phyloP scores from a whole-genome alignment of 1,140 invertebrate genomes.

The Intoshia linei region DNA sequence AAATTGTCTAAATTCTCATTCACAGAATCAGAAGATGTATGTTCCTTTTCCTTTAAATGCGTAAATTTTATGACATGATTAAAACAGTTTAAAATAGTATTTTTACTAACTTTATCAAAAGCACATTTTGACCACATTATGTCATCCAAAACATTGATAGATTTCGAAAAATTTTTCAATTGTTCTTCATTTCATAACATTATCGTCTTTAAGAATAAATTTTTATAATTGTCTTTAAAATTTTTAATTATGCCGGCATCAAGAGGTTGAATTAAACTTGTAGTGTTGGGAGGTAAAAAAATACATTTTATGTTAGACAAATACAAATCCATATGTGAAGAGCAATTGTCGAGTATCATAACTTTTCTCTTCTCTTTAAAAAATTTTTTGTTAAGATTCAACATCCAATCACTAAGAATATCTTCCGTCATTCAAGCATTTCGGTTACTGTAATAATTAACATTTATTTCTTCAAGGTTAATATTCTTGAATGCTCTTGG shows the following conservation, averaged over 20 bases:
- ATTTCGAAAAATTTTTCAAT: neutral
- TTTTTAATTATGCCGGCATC: constrained; percentile 19
- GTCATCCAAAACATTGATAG: constrained; percentile 3
- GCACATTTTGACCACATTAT: constrained; percentile 1
- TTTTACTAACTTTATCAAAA: neutral
- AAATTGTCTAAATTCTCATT: too few relatives aligned
- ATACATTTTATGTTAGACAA: constrained; percentile 15
- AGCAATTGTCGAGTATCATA: constrained; percentile 24
- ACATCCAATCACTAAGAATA: too few relatives aligned
- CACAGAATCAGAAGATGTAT: too few relatives aligned
- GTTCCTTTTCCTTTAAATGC: too few relatives aligned
- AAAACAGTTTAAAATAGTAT: constrained; percentile 2
- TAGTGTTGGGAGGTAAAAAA: constrained; percentile 22
- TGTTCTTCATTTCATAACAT: neutral
- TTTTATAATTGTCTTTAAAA: constrained; percentile 8
- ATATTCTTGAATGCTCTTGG: too few relatives aligned
- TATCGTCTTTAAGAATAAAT: neutral
- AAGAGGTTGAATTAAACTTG: constrained; percentile 19
- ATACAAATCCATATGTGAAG: constrained; percentile 11
- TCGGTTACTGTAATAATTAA: too few relatives aligned
- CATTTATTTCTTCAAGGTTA: too few relatives aligned
- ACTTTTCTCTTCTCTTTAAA: too few relatives aligned
- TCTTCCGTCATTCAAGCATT: too few relatives aligned
- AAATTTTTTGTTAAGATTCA: too few relatives aligned
- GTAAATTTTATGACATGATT: too few relatives aligned